Conservation (phyloP, 2,888 invertebrate genomes). For the Drosophila hawaiiensis region DNA sequence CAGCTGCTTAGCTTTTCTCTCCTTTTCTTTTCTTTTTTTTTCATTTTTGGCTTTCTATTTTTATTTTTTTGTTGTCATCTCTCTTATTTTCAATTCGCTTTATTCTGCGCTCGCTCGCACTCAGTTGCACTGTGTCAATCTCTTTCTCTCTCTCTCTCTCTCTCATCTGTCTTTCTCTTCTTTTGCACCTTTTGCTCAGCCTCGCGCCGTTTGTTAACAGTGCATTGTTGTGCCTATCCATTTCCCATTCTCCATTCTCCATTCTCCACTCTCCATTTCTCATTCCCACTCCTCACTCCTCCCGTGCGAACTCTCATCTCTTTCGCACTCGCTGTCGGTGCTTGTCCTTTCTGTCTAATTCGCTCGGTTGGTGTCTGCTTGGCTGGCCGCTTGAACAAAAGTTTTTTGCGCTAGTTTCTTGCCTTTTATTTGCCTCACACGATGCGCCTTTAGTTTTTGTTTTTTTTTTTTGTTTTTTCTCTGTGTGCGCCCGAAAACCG, state of each 20-base stretch:
- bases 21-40: neutral
- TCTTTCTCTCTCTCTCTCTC: neutral
- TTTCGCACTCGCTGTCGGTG: neutral
- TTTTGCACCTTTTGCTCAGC: slow-evolving; percentile 40
- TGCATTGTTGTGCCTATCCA: slow-evolving; percentile 49
- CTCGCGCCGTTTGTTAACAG: slow-evolving; percentile 47
- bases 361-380: slow-evolving; percentile 32
- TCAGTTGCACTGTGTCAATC: neutral
- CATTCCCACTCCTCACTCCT: slow-evolving; percentile 7
- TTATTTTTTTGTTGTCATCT: slow-evolving; percentile 3
- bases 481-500: slow-evolving; percentile 15
- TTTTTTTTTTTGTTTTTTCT: slow-evolving; percentile 15
- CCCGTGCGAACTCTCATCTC: neutral
- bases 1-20: slow-evolving; percentile 13
- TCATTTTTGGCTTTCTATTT: neutral
- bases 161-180: slow-evolving; percentile 7
- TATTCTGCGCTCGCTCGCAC: slow-evolving; percentile 11
- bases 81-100: slow-evolving; percentile 22
- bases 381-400: slow-evolving; percentile 54
- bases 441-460: slow-evolving; percentile 54
- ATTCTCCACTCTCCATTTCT: slow-evolving; percentile 6
- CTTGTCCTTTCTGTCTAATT: slow-evolving; percentile 5
- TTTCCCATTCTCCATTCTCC: neutral
- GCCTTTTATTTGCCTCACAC: slow-evolving; percentile 64
- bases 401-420: slow-evolving; percentile 71